Base-by-base conservation (phyloP, 2,888 invertebrate genomes). In the Yponomeuta evonymella region DNA sequence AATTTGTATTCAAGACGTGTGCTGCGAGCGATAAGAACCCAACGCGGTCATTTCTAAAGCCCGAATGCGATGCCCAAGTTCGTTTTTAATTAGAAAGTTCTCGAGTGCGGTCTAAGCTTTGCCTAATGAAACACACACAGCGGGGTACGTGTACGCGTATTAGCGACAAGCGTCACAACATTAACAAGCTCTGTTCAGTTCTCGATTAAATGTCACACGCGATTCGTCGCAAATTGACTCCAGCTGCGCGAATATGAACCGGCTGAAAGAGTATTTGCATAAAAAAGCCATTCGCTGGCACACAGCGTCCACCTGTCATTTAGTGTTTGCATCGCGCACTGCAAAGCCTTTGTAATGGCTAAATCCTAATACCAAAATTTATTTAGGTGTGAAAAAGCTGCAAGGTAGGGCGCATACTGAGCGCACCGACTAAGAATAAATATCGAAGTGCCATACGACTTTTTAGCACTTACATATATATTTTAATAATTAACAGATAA, bases 131-230 rank as follows among this genome's bases (percentile, higher is more conserved):
- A 58, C 51, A 58, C 51, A 58, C 15, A 58, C 51, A 58, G 5
- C 51, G 15, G 12, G 15, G 51, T 58, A 58, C 1, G 51, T 15
- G 51, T 58, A 58, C 1, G 51, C 80, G 81, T 83, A 82, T 81
- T 83, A 81, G 78, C 80, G 82, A 83, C 83, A 74, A 58, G 72
- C 74, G 81, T 80, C 78, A 78, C 79, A 79, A 81, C 81, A 83
- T 86, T 81, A 78, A 43, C 84, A 84, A 84, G 85, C 88, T 89
- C 85, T 86, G 86, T 85, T 85, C 88, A 84, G 87, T 87, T 89
- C 88, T 89, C 90, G 87, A 89, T 88, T 89, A 86, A 86, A 87
- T 86, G 85, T 89, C 88, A 86, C 86, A 81, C 80, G 80, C 88
- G 84, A 88, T 87, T 84, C 88, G 83, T 77, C 83, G 83, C 80